These are phyloP conservation scores for Matsumurasca onukii DNA, from an alignment of 1,140 invertebrate species.

Conservation along the genomic window DNA sequence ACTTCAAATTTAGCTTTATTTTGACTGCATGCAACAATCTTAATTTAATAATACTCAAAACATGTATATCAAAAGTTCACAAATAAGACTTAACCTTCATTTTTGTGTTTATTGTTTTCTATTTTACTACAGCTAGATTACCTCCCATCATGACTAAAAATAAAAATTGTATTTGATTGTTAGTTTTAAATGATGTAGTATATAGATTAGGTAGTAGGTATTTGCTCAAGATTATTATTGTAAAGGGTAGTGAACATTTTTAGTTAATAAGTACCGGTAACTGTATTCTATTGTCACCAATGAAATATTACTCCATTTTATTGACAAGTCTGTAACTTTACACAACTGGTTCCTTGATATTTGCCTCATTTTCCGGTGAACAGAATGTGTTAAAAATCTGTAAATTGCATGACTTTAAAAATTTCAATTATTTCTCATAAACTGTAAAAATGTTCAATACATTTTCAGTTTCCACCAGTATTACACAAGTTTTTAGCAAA, in stretches of 20 bases:
- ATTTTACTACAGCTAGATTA: background rate
- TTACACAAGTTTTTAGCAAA: too few relatives aligned
- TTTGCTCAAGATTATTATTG: constrained; percentile 7
- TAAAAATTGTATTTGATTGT: background rate
- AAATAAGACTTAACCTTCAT: too few relatives aligned
- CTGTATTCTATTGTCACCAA: background rate
- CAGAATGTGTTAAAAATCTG: background rate
- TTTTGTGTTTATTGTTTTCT: background rate
- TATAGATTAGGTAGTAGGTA: background rate
- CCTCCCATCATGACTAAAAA: background rate
- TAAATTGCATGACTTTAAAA: too few relatives aligned
- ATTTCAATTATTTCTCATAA: background rate
- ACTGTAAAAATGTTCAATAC: background rate
- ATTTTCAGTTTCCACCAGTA: too few relatives aligned
- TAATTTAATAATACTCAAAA: background rate
- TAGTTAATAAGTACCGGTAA: background rate
- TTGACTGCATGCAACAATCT: background rate
- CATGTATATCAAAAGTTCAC: background rate
- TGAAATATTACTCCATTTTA: background rate
- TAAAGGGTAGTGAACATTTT: background rate
- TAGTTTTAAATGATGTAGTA: background rate
- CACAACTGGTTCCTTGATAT: background rate
- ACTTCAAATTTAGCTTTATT: too few relatives aligned
- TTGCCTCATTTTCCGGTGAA: background rate
- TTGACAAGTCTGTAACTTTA: background rate